A percentile compares a stretch with the other conserved stretches of the same genome.
Conservation (phyloP, 1,140 invertebrate genomes). For the Hirudo medicinalis region DNA sequence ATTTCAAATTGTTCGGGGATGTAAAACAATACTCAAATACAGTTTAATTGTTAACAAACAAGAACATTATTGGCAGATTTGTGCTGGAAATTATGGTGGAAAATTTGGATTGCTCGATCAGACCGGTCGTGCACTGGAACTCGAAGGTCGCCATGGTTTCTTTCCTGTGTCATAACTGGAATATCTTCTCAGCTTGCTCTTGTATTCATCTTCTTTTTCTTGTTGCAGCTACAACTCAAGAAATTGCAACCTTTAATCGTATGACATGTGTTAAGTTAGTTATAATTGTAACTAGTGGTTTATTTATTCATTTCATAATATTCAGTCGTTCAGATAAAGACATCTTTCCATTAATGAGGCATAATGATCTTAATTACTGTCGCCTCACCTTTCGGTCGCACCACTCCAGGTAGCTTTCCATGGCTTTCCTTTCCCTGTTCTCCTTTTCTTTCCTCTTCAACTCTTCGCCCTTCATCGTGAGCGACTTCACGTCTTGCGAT, state of each 20-base stretch:
- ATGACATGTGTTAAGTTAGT: too few species aligned
- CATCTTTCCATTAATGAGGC: neutral
- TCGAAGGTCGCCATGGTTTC: neutral
- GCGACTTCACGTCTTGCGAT: too few species aligned
- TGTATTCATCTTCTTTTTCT: neutral
- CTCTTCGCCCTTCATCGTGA: neutral
- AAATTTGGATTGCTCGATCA: too few species aligned
- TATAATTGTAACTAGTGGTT: neutral
- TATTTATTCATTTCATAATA: neutral
- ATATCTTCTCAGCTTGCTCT: neutral
- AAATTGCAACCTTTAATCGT: too few species aligned
- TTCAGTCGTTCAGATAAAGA: neutral
- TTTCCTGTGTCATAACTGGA: neutral
- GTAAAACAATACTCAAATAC: too few species aligned
- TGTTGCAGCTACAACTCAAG: neutral
- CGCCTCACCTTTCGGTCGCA: neutral
- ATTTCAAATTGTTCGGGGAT: too few species aligned
- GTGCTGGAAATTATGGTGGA: too few species aligned
- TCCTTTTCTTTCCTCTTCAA: neutral
- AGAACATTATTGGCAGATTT: too few species aligned
- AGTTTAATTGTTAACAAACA: too few species aligned
- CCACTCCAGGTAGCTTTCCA: slow-evolving; percentile 1
- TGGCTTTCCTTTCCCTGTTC: neutral
- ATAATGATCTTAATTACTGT: neutral
- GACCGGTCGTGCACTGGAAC: neutral